Percentiles rank a stretch among this genome's conserved stretches.
These are phyloP conservation scores for Aleiodes alternator DNA, from an alignment of 2,888 invertebrate species.

Conservation along the genomic window DNA sequence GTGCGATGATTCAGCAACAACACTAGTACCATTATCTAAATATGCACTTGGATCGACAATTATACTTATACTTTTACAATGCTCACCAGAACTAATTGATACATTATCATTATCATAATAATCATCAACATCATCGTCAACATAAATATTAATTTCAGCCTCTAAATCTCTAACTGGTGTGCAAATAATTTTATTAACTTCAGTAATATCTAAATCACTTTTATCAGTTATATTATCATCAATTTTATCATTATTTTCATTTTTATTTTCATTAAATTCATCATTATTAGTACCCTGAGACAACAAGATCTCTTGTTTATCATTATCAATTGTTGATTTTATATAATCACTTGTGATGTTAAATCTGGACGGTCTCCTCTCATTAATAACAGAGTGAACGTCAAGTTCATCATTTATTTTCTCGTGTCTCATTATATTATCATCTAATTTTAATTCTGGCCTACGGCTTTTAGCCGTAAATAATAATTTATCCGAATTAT, in stretches of 20 bases:
- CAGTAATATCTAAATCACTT: neutral
- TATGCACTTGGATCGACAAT: slow-evolving; percentile 35
- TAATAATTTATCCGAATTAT: slow-evolving; percentile 33
- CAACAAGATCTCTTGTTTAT: slow-evolving; percentile 35
- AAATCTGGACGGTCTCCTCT: slow-evolving; percentile 70
- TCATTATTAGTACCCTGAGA: slow-evolving; percentile 41
- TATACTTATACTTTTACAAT: slow-evolving; percentile 35
- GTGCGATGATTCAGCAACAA: slow-evolving; percentile 31
- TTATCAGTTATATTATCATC: slow-evolving; percentile 12
- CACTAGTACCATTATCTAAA: slow-evolving; percentile 24
- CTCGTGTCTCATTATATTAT: slow-evolving; percentile 21
- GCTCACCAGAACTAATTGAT: slow-evolving; percentile 20
- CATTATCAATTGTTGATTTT: slow-evolving; percentile 34
- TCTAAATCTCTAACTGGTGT: slow-evolving; percentile 41
- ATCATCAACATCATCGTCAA: slow-evolving; percentile 61
- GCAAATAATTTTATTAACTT: slow-evolving; percentile 33
- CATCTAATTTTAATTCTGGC: slow-evolving; percentile 27
- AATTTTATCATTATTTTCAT: slow-evolving; percentile 21
- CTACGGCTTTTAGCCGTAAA: slow-evolving; percentile 26
- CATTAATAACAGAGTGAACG: slow-evolving; percentile 73
- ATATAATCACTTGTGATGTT: slow-evolving; percentile 54
- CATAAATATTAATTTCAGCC: slow-evolving; percentile 62
- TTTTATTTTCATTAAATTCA: slow-evolving; percentile 32
- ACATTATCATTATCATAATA: slow-evolving; percentile 48
- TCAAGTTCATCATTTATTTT: slow-evolving; percentile 61